Evolutionary conservation across 2,888 invertebrate genomes (phyloP).

Genomic region (Gibbula magus): DNA sequence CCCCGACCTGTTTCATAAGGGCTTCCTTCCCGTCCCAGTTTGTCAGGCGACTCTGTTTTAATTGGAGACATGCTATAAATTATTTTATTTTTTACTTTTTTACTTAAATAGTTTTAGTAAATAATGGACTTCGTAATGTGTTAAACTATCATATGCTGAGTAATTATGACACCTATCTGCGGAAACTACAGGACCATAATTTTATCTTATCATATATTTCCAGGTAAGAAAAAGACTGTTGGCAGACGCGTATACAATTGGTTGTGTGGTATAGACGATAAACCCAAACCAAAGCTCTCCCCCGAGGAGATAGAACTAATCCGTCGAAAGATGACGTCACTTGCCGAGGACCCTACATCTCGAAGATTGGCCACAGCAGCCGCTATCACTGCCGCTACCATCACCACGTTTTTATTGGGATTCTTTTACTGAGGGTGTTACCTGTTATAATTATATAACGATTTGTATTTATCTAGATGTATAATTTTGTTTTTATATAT

Average conservation of each 20-base stretch:
- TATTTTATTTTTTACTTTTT: no score
- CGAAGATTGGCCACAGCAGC: slow-evolving; percentile 52
- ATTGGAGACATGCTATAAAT: no score
- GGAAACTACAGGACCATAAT: background rate
- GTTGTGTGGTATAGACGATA: slow-evolving; percentile 60
- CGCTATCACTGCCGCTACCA: slow-evolving; percentile 52
- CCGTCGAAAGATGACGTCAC: slow-evolving; percentile 62
- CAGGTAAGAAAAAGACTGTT: slow-evolving; percentile 5
- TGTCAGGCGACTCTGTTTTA: no score
- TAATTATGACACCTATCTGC: no score
- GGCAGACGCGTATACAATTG: slow-evolving; percentile 45
- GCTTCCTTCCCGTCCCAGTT: no score
- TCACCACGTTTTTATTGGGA: slow-evolving; percentile 67
- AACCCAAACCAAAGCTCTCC: slow-evolving; percentile 47
- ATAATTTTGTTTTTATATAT: no score
- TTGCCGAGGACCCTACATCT: slow-evolving; percentile 54
- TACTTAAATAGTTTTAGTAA: no score
- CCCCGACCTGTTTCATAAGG: no score
- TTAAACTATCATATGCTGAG: no score
- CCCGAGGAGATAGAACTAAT: slow-evolving; percentile 50
- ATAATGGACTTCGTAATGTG: no score
- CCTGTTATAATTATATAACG: no score
- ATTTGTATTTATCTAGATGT: no score
- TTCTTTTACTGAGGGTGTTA: slow-evolving; percentile 49
- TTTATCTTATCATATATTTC: background rate